phyloP scores from a whole-genome alignment of 2,113 vertebrate genomes.

The Pithys albifrons region DNA sequence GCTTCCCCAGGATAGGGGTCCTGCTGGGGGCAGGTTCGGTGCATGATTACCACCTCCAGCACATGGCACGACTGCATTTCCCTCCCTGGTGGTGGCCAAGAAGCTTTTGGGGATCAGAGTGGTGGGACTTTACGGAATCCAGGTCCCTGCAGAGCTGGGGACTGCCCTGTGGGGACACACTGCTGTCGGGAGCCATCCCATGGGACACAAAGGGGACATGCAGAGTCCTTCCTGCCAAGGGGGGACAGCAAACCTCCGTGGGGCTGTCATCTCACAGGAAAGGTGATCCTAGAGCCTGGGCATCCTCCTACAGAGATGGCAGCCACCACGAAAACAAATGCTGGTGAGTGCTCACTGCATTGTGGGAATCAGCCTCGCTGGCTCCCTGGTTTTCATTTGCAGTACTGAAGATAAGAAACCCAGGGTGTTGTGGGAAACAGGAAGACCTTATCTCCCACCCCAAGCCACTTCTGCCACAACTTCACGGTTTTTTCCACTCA shows the following conservation, averaged over 20 bases:
- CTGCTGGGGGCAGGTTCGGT: not conserved
- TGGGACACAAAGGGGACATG: rapidly evolving
- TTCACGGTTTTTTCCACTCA: not conserved
- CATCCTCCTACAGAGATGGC: rapidly evolving
- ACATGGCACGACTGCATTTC: rapidly evolving
- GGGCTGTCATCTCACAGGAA: rapidly evolving
- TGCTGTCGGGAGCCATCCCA: rapidly evolving
- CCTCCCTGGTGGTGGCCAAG: not conserved
- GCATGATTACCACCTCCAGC: rapidly evolving
- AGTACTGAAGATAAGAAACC: conserved; percentile 22
- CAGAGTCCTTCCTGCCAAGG: not conserved
- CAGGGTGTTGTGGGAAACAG: conserved; percentile 38
- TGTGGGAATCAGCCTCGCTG: not conserved
- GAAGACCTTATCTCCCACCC: conserved; percentile 51
- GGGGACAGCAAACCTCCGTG: rapidly evolving
- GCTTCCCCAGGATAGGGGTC: rapidly evolving
- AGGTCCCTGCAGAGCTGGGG: not conserved
- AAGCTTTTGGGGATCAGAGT: not conserved
- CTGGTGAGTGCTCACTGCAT: not conserved
- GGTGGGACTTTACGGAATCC: not conserved
- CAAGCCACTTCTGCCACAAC: not conserved
- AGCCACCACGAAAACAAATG: not conserved
- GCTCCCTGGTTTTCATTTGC: not conserved
- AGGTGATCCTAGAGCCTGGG: not conserved
- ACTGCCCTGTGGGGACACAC: not conserved